Base-by-base conservation (phyloP, 2,888 invertebrate species). In the Orthonychiurus folsomi region DNA sequence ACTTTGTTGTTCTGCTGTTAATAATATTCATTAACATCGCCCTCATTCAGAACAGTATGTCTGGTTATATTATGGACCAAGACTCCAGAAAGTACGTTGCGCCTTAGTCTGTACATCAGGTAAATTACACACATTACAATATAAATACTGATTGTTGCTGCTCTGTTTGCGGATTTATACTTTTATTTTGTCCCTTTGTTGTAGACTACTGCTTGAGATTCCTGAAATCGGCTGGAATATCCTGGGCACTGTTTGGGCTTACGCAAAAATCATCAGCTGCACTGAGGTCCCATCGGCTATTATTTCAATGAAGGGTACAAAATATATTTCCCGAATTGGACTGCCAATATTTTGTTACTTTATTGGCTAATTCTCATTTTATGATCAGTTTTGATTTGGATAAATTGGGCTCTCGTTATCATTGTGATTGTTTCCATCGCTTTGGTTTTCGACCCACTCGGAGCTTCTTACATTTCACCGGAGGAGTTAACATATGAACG, bases 161-260 rank as follows among this genome's bases (percentile, higher is more conserved):
- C n/a, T n/a, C n/a, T n/a, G n/a, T n/a, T n/a, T n/a, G n/a, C n/a
- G n/a, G n/a, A n/a, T n/a, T n/a, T n/a, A n/a, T n/a, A n/a, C n/a
- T n/a, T n/a, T n/a, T n/a, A n/a, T 62, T 15, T 69, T 64, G 78
- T 78, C n/a, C 79, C n/a, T n/a, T n/a, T n/a, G n/a, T n/a, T n/a
- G n/a, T n/a, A 87, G 89, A 77, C 81, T 90, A 69, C 79, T 86
- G 66, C 78, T 92, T 64, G 83, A 89, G 70, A 74, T 90, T 26
- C 87, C 88, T 15, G 92, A 93, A 78, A 81, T 88, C 21, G 82
- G 82, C 2, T 84, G 90, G 80, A 90, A 90, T 74, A 81, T 87
- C 61, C 81, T 90, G 78, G 89, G 90, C 5, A 88, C 89, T 2
- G 82, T 88, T 77, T 89, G 89, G 89, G 85, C 87, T 70, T 86